phyloP scores from a whole-genome alignment of 2,888 invertebrate genomes.

The Zootermopsis nevadensis region DNA sequence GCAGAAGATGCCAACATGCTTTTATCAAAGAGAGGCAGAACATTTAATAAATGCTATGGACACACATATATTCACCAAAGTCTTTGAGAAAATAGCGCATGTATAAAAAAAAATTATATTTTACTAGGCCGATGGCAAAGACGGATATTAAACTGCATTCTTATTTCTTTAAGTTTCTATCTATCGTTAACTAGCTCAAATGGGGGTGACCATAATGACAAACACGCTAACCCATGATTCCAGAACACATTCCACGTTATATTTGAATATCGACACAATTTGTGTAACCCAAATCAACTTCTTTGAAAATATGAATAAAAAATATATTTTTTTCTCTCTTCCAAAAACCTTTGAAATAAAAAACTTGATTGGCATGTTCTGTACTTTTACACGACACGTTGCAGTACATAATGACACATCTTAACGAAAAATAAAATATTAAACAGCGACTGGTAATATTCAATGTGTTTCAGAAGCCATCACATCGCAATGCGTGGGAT shows the following conservation, averaged over 20 bases:
- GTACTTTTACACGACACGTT: background rate
- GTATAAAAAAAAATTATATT: conserved; percentile 4
- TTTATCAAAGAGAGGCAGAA: background rate
- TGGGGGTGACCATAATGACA: no score
- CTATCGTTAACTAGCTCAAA: background rate
- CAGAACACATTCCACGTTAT: background rate
- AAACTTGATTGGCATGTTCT: conserved; percentile 10
- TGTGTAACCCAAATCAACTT: background rate
- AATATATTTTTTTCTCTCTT: background rate
- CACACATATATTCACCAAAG: background rate
- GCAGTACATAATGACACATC: background rate
- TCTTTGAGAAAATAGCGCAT: background rate
- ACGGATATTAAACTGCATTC: conserved; percentile 34
- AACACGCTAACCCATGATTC: background rate
- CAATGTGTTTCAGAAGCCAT: background rate
- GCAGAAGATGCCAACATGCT: background rate
- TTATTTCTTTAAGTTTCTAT: background rate
- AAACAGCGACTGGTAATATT: background rate
- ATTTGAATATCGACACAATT: conserved; percentile 19
- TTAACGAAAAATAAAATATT: background rate
- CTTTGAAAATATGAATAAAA: background rate
- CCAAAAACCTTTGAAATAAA: background rate
- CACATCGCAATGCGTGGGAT: background rate
- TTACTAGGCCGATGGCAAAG: conserved; percentile 46
- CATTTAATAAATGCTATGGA: conserved; percentile 6